phyloP scores from a whole-genome alignment of 2,113 vertebrate species.

The Fregata magnificens region DNA sequence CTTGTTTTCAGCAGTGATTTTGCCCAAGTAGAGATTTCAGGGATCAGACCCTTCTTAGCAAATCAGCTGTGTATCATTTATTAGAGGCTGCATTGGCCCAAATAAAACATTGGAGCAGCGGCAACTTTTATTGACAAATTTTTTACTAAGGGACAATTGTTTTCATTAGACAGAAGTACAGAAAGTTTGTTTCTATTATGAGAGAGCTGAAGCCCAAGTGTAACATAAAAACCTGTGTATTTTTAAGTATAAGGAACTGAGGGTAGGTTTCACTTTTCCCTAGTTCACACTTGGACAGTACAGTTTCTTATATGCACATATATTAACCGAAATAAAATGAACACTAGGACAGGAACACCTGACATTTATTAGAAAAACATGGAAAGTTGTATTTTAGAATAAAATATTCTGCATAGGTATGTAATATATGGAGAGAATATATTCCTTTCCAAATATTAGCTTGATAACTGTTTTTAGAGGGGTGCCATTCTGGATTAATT shows the following conservation, averaged over 20 bases:
- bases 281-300: neutral
- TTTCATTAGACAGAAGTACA: neutral
- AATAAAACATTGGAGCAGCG: neutral
- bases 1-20: neutral
- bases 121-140: neutral
- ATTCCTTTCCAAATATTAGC: neutral
- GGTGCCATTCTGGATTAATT: neutral
- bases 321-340: neutral
- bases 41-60: neutral
- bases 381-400: neutral
- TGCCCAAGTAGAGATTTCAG: neutral
- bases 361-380: neutral
- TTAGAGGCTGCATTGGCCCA: neutral
- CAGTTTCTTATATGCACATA: neutral
- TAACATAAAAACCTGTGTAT: neutral
- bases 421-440: neutral
- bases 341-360: neutral
- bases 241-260: neutral
- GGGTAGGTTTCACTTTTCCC: neutral
- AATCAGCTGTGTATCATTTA: neutral
- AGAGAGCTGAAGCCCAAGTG: neutral
- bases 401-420: neutral
- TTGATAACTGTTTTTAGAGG: neutral
- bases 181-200: neutral
- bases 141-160: neutral